These are phyloP conservation scores for Natrix natrix DNA, from an alignment of 2,797 vertebrate genomes.

Conservation along the genomic window DNA sequence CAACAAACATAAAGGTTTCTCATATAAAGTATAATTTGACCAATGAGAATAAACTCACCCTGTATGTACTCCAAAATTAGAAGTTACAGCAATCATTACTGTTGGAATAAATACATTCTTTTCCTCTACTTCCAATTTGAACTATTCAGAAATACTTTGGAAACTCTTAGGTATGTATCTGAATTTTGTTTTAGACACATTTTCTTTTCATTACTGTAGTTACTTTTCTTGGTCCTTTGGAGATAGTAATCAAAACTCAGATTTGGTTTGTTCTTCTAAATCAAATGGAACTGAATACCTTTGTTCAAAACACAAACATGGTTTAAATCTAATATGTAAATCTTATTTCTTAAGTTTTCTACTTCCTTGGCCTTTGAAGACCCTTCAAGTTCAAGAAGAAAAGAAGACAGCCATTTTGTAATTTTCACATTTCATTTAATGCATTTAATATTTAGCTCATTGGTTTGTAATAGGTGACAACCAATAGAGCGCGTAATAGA, in stretches of 20 bases:
- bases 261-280: neutral
- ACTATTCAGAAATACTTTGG: neutral
- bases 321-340: neutral
- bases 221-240: conserved; percentile 18
- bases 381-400: neutral
- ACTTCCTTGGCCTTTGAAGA: neutral
- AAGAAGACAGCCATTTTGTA: neutral
- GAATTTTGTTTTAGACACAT: conserved; percentile 5
- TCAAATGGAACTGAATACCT: neutral
- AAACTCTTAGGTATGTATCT: conserved; percentile 9
- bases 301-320: conserved; percentile 9
- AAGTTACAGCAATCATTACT: neutral
- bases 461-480: neutral
- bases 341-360: neutral
- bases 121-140: neutral
- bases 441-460: neutral
- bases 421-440: neutral
- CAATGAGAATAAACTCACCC: neutral
- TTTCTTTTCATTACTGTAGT: neutral
- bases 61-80: neutral
- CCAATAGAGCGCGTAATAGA: neutral
- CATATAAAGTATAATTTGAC: neutral
- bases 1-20: neutral
- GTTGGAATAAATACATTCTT: conserved; percentile 19
- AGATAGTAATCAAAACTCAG: neutral